Conservation (phyloP, 2,888 invertebrate genomes). For the Spisula solida region DNA sequence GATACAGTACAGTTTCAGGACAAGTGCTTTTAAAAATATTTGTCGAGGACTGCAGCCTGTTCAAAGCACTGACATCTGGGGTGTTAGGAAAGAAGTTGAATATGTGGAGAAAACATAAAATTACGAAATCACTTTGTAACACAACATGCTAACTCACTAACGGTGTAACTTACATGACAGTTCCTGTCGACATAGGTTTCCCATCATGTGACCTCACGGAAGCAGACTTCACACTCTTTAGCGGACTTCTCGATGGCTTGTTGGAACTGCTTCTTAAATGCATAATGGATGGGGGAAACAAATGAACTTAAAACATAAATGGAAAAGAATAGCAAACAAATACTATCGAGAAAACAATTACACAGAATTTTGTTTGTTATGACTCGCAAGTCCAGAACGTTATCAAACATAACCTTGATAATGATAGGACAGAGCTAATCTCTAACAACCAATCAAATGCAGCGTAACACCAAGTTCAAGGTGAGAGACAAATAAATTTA, state of each 20-base stretch:
- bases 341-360: not conserved
- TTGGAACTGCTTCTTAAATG: not conserved
- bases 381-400: constrained; percentile 42
- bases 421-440: constrained; percentile 26
- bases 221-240: not conserved
- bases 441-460: constrained; percentile 36
- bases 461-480: not conserved
- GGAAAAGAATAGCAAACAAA: not conserved
- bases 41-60: no score
- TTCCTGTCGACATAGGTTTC: not conserved
- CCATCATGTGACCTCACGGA: constrained; percentile 5
- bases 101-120: no score
- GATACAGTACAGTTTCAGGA: no score
- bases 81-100: no score
- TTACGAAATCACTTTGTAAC: no score
- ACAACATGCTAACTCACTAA: no score
- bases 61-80: no score
- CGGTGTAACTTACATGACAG: not conserved
- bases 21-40: no score
- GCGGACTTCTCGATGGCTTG: not conserved
- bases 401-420: constrained; percentile 55
- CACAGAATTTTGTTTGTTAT: not conserved
- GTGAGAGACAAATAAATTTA: constrained; percentile 10
- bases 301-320: not conserved
- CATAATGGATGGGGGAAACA: not conserved